Percentiles rank a stretch among this genome's conserved stretches.
phyloP scores from a whole-genome alignment of 2,797 vertebrate genomes.

The Pampus argenteus region DNA sequence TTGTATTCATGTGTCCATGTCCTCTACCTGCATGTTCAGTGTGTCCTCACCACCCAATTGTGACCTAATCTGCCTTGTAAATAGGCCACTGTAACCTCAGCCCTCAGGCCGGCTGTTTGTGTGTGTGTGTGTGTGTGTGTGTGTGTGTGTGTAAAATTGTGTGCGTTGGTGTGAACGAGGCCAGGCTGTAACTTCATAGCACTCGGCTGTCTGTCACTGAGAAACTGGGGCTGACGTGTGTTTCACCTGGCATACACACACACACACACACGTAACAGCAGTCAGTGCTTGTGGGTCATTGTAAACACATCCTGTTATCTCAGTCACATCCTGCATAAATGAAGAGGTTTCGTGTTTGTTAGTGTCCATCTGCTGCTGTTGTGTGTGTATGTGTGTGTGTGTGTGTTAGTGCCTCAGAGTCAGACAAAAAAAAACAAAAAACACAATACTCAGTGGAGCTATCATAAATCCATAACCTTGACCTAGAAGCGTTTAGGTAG shows the following conservation, averaged over 20 bases:
- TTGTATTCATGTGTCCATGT: not conserved
- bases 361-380: not conserved
- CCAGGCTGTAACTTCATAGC: slow-evolving; percentile 55
- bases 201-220: slow-evolving; percentile 47
- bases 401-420: not conserved
- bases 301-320: slow-evolving; percentile 25
- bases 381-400: not conserved
- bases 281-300: slow-evolving; percentile 15
- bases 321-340: slow-evolving; percentile 16
- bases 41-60: slow-evolving; percentile 22
- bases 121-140: slow-evolving; percentile 40
- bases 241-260: slow-evolving; percentile 43
- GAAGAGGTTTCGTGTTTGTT: slow-evolving; percentile 11
- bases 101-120: slow-evolving; percentile 28
- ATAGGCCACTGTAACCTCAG: slow-evolving; percentile 69
- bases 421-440: not conserved
- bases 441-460: slow-evolving; percentile 16
- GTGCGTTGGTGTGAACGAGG: slow-evolving; percentile 46
- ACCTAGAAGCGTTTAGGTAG: slow-evolving; percentile 39
- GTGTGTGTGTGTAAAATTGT: slow-evolving; percentile 1
- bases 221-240: slow-evolving; percentile 64
- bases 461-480: slow-evolving; percentile 40
- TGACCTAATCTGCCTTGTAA: slow-evolving; percentile 49
- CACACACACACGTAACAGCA: not conserved
- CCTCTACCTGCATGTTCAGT: slow-evolving; percentile 7